Base-by-base conservation (phyloP, 2,888 invertebrate species). In the Embidobia sp. region DNA sequence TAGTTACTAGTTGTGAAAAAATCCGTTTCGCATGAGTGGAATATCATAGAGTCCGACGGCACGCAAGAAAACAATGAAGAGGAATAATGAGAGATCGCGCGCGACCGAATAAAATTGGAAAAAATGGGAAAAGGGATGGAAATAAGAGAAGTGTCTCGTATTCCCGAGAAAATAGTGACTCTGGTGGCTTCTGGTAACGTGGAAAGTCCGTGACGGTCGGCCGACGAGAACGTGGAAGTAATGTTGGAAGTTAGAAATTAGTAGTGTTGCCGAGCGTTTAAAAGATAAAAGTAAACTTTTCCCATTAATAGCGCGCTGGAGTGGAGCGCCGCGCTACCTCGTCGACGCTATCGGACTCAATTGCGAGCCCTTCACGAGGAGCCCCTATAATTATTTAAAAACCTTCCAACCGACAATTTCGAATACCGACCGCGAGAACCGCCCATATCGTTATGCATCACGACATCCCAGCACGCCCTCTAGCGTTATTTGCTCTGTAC, bases 211-310 rank as follows among this genome's bases (percentile, higher is more conserved):
- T 42, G 40, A n/a, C n/a, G n/a, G 70, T 40, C 40, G 64, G 70
- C 27, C 46, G 53, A 53, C 40, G 48, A 61, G 73, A 51, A 57
- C 73, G 70, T 73, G 76, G 59, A 85, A 85, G 85, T 85, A 86
- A 86, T 84, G 85, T 84, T 84, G 81, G 83, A 86, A 87, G 88
- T 87, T 86, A 82, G 85, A 85, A 88, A 88, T 88, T 88, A 88
- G 87, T 85, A 85, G 85, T 85, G 88, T 88, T 88, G 85, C 85
- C 80, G 82, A 84, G 82, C 88, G 86, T 87, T 88, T 88, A 86
- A 88, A 87, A 89, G 89, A 89, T 89, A 89, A 89, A 88, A 87
- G 86, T 82, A 84, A 89, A 89, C 88, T 89, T 89, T 89, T 88
- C 87, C 86, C 88, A 89, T 89, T 89, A 88, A 87, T 86, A 75